Conservation (phyloP, 2,113 vertebrate species). For the Thinocorus orbignyianus region DNA sequence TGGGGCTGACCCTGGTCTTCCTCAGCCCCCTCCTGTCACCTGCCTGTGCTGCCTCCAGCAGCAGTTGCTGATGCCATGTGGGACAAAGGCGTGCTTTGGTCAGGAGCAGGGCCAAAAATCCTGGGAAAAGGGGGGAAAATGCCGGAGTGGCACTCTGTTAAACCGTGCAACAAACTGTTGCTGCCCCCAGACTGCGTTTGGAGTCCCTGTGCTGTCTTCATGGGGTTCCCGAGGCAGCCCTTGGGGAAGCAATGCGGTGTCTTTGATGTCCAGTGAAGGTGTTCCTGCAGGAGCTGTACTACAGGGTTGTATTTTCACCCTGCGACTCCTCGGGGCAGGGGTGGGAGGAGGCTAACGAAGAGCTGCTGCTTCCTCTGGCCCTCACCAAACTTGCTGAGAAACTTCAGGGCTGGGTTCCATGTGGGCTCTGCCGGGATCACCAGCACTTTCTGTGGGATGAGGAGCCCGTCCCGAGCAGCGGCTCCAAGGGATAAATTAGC, state of each 20-base stretch:
- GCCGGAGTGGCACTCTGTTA: neutral
- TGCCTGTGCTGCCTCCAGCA: neutral
- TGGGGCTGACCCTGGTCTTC: neutral
- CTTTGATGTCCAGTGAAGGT: neutral
- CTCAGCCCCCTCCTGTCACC: rapidly evolving
- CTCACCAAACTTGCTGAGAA: neutral
- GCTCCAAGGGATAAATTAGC: too few relatives aligned
- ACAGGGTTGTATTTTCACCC: neutral
- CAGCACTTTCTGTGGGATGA: neutral
- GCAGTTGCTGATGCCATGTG: rapidly evolving
- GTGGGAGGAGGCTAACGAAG: neutral
- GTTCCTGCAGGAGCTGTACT: neutral
- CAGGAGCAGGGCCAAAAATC: neutral
- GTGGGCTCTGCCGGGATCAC: neutral
- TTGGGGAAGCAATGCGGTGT: neutral
- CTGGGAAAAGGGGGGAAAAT: neutral
- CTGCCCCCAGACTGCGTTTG: neutral
- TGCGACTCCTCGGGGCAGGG: neutral
- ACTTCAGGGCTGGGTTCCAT: rapidly evolving
- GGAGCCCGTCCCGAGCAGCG: neutral
- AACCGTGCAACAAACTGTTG: neutral
- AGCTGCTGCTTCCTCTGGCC: neutral
- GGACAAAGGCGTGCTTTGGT: neutral
- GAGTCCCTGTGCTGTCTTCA: neutral
- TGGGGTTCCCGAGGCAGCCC: neutral